Base-by-base conservation (phyloP, 2,888 invertebrate genomes). In the Cephus sareptanus region DNA sequence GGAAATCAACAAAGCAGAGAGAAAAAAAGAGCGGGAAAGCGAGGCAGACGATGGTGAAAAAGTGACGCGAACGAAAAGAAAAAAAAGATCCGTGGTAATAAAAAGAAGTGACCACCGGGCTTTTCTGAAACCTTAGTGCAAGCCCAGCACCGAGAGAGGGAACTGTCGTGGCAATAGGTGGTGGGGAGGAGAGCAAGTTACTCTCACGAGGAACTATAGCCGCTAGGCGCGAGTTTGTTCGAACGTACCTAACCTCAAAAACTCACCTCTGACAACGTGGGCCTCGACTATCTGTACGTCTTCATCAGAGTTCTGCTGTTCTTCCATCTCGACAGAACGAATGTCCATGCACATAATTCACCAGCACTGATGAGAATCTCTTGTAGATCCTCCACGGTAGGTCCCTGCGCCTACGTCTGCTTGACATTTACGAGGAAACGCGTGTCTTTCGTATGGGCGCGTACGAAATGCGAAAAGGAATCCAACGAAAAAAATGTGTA, bases 341-440 rank as follows among this genome's bases (percentile, higher is more conserved):
- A 91, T 85, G 86, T 91, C 91, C 90, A 91, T 90, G 85, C 91
- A 91, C 91, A 91, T 91, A 90, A 90, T 90, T 90, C 86, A 82
- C 82, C 83, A 83, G 78, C 82, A 83, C 86, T 81, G 85, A 79
- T 0, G 56, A 56, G 56, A 56, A 56, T 56, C 85, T 86, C 85
- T 83, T 84, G 76, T 1, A 56, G 56, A 56, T 56, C 9, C 83
- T 85, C 82, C 85, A 81, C 85, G 84, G 85, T 71, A 34, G 71
- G 6, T 33, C 71, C 34, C 12, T 82, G 86, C 85, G 84, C 83
- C 79, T 84, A 84, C 84, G 80, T 82, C 84, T 80, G 80, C 84
- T 84, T 88, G 88, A 89, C 89, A 90, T 90, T 89, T 89, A 89
- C 88, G 86, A 73, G 79, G 74, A 12, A 71, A 71, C 71, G 71